Evolutionary conservation across 2,113 vertebrate genomes (phyloP), one percentile per base, ranked within the genome.

Genomic region (Chlorocebus sabaeus): DNA sequence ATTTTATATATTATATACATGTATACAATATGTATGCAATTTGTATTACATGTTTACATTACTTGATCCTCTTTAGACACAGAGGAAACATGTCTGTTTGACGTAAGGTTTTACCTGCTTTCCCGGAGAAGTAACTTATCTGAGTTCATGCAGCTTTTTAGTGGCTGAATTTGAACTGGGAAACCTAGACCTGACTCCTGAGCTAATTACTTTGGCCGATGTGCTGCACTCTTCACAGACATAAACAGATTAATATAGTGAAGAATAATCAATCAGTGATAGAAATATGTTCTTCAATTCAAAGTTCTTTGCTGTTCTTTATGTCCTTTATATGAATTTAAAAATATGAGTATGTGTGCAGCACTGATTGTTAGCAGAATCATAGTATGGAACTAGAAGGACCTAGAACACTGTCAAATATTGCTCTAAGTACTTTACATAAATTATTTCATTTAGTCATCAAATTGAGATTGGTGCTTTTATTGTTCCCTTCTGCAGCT

Each of bases 361-460:
- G 20, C 48, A 50, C 76, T 96, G 40, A 79, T 30, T 93, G 27
- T 61, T 91, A 81, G 67, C 40, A 40, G n/a, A 76, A 8, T 82
- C 38, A 75, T 83, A 57, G 27, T 30, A 45, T 73, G 48, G 95
- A 90, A 38, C 23, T 75, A 61, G 59, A 88, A 87, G 27, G 76
- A 25, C 85, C 59, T 90, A 64, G 89, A 80, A 96, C 48, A 86
- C 50, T 55, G 30, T 85, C 88, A 84, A n/a, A 75, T 76, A 72
- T 50, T 90, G 25, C 88, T 94, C 48, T 75, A 61, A 59, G 78
- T 40, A 32, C 25, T 79, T 75, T 75, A 67, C 12, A 52, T 57
- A 92, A 79, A 75, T 83, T 86, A 64, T 87, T 84, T 83, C 35
- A 82, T 38, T 90, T 89, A 87, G 52, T 96, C 48, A 84, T 83